phyloP scores from a whole-genome alignment of 2,888 invertebrate species.

The Nymphalis urticae region DNA sequence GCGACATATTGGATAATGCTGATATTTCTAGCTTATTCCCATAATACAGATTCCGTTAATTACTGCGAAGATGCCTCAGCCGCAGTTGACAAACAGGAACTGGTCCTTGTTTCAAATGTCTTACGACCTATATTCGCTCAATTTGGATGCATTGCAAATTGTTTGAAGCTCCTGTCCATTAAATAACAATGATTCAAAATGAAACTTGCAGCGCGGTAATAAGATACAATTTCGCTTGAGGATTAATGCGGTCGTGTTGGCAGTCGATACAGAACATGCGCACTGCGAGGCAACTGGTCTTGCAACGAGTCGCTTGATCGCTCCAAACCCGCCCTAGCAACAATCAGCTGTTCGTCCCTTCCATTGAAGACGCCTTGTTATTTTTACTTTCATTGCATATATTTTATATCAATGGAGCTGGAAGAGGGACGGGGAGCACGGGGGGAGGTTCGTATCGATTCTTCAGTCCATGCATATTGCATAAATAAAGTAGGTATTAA shows the following conservation, averaged over 20 bases:
- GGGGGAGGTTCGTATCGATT: conserved; percentile 19
- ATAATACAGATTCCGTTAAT: conserved; percentile 44
- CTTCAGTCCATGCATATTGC: conserved; percentile 7
- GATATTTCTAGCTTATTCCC: conserved; percentile 42
- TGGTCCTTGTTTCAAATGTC: not conserved
- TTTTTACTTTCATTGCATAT: conserved; percentile 44
- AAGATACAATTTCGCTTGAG: conserved; percentile 22
- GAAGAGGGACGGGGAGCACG: not conserved
- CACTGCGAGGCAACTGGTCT: conserved; percentile 40
- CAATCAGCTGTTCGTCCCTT: conserved; percentile 45
- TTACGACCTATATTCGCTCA: conserved; percentile 28
- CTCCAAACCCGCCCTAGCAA: conserved; percentile 44
- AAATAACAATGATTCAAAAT: conserved; percentile 8
- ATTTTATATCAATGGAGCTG: conserved; percentile 32
- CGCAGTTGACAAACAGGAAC: conserved; percentile 15
- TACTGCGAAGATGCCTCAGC: conserved; percentile 37
- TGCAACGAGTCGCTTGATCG: conserved; percentile 22
- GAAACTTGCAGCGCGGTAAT: not conserved
- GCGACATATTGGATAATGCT: conserved; percentile 41
- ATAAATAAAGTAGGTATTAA: not conserved
- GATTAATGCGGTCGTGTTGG: conserved; percentile 27
- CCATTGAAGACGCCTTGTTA: conserved; percentile 41
- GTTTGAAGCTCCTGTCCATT: conserved; percentile 24
- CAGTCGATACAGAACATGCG: conserved; percentile 51
- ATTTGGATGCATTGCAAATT: conserved; percentile 4